Percentiles rank a stretch among this genome's conserved stretches.
These are phyloP conservation scores for Picathartes gymnocephalus DNA, from an alignment of 2,113 vertebrate species.

Conservation along the genomic window DNA sequence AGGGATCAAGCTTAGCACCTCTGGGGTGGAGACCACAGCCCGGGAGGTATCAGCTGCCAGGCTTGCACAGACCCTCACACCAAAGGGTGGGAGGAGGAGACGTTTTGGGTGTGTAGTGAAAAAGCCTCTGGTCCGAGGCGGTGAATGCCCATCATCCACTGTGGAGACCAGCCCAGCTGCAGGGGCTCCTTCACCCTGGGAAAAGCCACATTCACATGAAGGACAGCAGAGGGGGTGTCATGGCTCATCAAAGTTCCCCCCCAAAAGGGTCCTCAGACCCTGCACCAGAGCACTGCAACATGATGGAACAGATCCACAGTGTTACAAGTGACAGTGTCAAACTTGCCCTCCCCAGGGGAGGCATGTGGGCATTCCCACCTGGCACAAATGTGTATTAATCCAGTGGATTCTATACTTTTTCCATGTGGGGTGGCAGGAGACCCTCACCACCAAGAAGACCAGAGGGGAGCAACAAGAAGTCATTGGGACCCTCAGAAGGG, in stretches of 20 bases:
- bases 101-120: not conserved
- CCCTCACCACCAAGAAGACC: not conserved
- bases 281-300: too few relatives aligned
- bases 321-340: not conserved
- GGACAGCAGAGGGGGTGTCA: not conserved
- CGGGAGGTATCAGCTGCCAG: not conserved
- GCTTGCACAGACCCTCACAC: not conserved
- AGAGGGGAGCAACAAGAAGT: not conserved
- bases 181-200: not conserved
- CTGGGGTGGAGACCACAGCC: too few relatives aligned
- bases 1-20: not conserved
- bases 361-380: not conserved
- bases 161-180: not conserved
- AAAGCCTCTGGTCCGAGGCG: not conserved
- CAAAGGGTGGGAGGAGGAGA: not conserved
- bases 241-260: not conserved
- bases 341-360: not conserved
- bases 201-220: not conserved
- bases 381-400: not conserved
- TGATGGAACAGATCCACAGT: not conserved
- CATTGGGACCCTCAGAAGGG: not conserved
- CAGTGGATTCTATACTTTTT: not conserved
- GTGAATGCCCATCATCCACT: not conserved
- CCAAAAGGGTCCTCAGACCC: not conserved
- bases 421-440: too few relatives aligned